Evolutionary conservation across 1,140 invertebrate species (phyloP).

Genomic region (Melipona quadrifasciata): DNA sequence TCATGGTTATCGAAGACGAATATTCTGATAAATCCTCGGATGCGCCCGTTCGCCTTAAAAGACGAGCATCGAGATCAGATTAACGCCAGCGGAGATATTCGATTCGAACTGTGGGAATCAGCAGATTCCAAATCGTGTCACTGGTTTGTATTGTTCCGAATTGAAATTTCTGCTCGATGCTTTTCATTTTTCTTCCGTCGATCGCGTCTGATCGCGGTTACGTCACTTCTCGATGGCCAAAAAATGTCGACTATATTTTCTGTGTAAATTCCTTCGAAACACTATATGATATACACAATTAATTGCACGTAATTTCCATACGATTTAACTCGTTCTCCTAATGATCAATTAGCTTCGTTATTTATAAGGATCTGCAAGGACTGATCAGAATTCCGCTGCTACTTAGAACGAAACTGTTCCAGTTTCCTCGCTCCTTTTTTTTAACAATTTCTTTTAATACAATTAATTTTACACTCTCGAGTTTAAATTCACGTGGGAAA

Average conservation of each 20-base stretch:
- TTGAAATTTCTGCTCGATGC: not conserved
- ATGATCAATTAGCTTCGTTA: not conserved
- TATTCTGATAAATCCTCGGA: not conserved
- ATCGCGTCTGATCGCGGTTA: not conserved
- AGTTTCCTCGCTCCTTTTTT: not conserved
- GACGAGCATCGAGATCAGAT: not conserved
- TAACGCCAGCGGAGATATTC: not conserved
- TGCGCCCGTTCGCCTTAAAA: not conserved
- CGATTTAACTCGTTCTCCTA: not conserved
- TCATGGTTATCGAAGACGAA: constrained; percentile 3
- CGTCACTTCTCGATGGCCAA: not conserved
- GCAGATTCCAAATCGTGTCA: not conserved
- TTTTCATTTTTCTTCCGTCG: not conserved
- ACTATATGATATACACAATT: not conserved
- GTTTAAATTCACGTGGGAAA: too few relatives aligned
- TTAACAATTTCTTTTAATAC: not conserved
- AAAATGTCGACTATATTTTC: not conserved
- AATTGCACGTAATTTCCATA: not conserved
- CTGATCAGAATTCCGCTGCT: not conserved
- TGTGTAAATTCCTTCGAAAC: not conserved
- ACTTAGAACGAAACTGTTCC: not conserved
- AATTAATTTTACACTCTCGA: too few relatives aligned
- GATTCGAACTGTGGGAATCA: not conserved
- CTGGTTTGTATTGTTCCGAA: not conserved
- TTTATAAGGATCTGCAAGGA: too few relatives aligned